Evolutionary conservation across 2,113 vertebrate genomes (phyloP).

Genomic region (Thalassarche chlororhynchos): DNA sequence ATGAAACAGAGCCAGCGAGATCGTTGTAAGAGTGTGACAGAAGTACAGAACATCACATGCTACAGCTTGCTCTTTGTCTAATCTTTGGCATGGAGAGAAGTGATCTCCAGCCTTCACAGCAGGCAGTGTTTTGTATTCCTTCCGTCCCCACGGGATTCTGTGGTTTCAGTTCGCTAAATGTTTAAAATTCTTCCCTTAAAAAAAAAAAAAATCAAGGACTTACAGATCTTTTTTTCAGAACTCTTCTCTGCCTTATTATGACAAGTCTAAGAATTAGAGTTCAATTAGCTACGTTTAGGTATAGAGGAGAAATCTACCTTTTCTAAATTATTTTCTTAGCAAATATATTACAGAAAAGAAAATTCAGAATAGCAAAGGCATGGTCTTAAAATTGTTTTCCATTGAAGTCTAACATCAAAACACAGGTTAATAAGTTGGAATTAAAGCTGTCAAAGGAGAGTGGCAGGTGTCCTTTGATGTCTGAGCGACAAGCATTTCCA

Average conservation of each 20-base stretch:
- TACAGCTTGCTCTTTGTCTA: not conserved
- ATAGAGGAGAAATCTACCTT: not conserved
- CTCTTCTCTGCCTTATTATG: not conserved
- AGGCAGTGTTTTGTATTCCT: not conserved
- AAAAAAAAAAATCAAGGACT: not conserved
- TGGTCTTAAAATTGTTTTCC: not conserved
- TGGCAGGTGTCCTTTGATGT: not conserved
- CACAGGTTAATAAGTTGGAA: not conserved
- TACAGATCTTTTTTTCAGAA: not conserved
- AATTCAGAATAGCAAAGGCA: not conserved
- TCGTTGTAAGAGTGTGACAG: not conserved
- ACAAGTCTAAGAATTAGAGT: not conserved
- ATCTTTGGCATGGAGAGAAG: not conserved
- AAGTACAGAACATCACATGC: not conserved
- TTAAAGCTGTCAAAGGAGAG: not conserved
- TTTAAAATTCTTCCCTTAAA: not conserved
- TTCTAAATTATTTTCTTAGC: not conserved
- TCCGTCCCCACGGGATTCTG: not conserved
- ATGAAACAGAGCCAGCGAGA: not conserved
- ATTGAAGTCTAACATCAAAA: not conserved
- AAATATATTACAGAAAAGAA: not conserved
- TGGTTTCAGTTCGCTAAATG: not conserved
- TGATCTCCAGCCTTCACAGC: not conserved
- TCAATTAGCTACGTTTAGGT: not conserved
- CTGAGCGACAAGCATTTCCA: not conserved